phyloP scores from a whole-genome alignment of 2,113 vertebrate species.

The Lampris megalopsis region DNA sequence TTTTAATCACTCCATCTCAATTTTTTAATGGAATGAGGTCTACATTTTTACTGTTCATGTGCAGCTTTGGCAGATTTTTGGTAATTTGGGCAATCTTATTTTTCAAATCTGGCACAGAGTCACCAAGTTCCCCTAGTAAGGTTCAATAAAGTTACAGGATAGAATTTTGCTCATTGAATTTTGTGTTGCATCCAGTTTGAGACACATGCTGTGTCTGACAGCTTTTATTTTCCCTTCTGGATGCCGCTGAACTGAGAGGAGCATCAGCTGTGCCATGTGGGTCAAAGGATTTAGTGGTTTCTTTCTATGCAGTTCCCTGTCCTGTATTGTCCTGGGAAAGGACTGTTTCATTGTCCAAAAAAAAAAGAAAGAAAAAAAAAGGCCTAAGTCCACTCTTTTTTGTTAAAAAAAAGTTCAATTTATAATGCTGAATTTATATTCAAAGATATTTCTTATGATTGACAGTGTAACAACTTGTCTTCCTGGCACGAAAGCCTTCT shows the following conservation, averaged over 20 bases:
- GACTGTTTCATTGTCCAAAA: too few species aligned
- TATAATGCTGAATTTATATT: too few species aligned
- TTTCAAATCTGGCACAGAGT: not conserved
- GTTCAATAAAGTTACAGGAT: too few species aligned
- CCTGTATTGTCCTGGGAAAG: not conserved
- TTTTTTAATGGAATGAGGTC: conserved; percentile 1
- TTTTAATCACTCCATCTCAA: not conserved
- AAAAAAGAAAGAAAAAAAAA: too few species aligned
- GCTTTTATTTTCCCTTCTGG: not conserved
- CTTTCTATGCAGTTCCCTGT: not conserved
- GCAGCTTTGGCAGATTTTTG: not conserved
- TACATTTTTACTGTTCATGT: not conserved
- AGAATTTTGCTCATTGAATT: not conserved
- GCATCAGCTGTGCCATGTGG: not conserved
- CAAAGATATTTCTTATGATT: too few species aligned
- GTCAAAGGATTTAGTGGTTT: conserved; percentile 6
- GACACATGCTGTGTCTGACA: not conserved
- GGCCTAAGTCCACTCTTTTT: too few species aligned
- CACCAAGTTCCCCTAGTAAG: not conserved
- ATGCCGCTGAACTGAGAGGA: not conserved
- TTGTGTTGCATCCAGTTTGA: not conserved
- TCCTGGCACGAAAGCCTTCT: too few species aligned
- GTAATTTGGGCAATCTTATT: not conserved
- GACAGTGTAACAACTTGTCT: too few species aligned
- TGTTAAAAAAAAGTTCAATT: too few species aligned